Base-by-base conservation (phyloP, 2,797 vertebrate species). In the Arnoldichthys spilopterus region DNA sequence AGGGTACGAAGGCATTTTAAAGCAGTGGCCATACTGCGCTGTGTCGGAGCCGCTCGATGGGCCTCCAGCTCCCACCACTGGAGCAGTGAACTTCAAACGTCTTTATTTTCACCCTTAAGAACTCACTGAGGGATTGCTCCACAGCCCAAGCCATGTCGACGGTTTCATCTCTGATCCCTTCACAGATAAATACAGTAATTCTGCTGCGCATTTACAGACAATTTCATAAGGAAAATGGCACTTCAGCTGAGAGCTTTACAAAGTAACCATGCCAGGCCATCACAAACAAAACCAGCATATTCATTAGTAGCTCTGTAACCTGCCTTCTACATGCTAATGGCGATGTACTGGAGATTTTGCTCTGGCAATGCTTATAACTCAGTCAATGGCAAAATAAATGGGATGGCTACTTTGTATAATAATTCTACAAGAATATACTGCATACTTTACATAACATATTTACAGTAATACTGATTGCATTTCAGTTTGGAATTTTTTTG, bases 41-140 rank as follows among this genome's bases (percentile, higher is more conserved):
- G 59, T 16, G 70, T 63, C 28, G 56, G 54, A 72, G 40, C 34
- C 15, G n/a, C 32, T 1, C 72, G 45, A 68, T 26, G 15, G 62
- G 79, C 37, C 76, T 24, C 58, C 62, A 72, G 61, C 78, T 75
- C 61, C 47, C 47, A 72, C 74, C 64, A 76, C 56, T 30, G 53
- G 75, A 78, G 79, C 28, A 40, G 40, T 68, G 76, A 78, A 72
- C 61, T 75, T 85, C 22, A 78, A 70, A 85, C 53, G n/a, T 82
- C 76, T 82, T 74, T 76, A 82, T 84, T 84, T 71, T 66, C 20
- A 40, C 67, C 74, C 63, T 76, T 51, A 28, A 51, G 63, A 76
- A 47, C 26, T 72, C 63, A 59, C 47, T 59, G 68, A 72, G 68
- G 71, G 72, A 72, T 72, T 13, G 22, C 47, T 78, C 69, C 56